Percentiles rank a stretch among this genome's conserved stretches.
Evolutionary conservation across 2,797 vertebrate genomes (phyloP).

Genomic region (Psittacula echo): DNA sequence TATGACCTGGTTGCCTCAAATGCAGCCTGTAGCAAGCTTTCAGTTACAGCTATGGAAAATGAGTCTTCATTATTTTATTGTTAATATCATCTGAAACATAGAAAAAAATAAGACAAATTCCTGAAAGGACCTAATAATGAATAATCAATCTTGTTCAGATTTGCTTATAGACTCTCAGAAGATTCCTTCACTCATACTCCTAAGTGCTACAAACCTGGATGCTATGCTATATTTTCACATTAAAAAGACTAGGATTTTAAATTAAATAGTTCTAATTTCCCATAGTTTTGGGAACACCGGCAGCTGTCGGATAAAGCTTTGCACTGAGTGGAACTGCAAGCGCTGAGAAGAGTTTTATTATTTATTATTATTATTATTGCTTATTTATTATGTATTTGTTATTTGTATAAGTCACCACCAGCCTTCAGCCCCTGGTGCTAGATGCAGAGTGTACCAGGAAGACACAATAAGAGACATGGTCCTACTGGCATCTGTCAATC

Average conservation of each 20-base stretch:
- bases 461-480: not conserved
- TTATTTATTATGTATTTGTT: not conserved
- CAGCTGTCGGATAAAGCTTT: not conserved
- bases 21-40: not conserved
- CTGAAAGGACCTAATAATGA: not conserved
- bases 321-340: not conserved
- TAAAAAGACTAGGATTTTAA: not conserved
- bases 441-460: not conserved
- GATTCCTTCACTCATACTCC: not conserved
- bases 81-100: not conserved
- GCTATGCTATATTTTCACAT: not conserved
- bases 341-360: not conserved
- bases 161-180: not conserved
- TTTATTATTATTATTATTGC: not conserved
- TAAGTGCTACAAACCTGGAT: not conserved
- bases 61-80: not conserved
- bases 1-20: conserved; percentile 1
- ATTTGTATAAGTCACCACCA: not conserved
- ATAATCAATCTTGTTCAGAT: not conserved
- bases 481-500: not conserved
- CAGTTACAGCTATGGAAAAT: not conserved
- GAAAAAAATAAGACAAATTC: not conserved
- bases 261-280: not conserved
- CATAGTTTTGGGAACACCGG: not conserved
- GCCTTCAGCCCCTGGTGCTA: not conserved